Evolutionary conservation across 2,113 vertebrate species (phyloP).

Genomic region (Oryzias woworae): DNA sequence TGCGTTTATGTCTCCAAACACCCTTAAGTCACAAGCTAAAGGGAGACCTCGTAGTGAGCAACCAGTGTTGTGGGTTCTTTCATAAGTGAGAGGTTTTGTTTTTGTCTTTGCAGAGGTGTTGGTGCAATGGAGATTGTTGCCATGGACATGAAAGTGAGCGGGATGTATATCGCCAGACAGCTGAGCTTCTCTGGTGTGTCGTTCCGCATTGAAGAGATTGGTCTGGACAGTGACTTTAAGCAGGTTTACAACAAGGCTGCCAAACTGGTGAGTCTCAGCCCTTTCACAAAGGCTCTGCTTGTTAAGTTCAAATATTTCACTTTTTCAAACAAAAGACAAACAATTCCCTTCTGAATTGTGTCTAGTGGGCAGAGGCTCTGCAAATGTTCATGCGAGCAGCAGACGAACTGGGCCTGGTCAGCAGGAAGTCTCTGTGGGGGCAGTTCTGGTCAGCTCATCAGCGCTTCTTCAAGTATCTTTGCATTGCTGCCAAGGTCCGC

Average conservation of each 20-base stretch:
- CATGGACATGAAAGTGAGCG: slow-evolving; percentile 99
- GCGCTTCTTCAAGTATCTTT: slow-evolving; percentile 99
- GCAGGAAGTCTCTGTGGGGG: slow-evolving; percentile 94
- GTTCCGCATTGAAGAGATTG: slow-evolving; percentile 95
- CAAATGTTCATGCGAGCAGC: slow-evolving; percentile 89
- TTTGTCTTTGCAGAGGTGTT: slow-evolving; percentile 82
- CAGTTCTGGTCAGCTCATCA: slow-evolving; percentile 99
- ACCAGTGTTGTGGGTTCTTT: no score
- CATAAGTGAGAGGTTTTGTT: slow-evolving; percentile 26
- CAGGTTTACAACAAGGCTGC: slow-evolving; percentile 94
- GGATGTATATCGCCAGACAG: slow-evolving; percentile 98
- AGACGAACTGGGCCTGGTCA: slow-evolving; percentile 87
- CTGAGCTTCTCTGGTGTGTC: slow-evolving; percentile 97
- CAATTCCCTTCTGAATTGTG: slow-evolving; percentile 12
- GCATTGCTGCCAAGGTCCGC: slow-evolving; percentile 93
- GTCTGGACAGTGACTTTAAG: slow-evolving; percentile 85
- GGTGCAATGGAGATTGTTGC: slow-evolving; percentile 99
- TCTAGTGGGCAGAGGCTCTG: slow-evolving; percentile 94
- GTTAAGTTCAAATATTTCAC: neutral
- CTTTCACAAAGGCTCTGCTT: neutral
- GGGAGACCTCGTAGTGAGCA: no score
- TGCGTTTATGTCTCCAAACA: neutral
- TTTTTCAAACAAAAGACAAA: neutral
- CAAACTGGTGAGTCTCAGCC: slow-evolving; percentile 82
- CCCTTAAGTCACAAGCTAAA: no score